Base-by-base conservation (phyloP, 2,113 vertebrate genomes). In the Pelecanus crispus region DNA sequence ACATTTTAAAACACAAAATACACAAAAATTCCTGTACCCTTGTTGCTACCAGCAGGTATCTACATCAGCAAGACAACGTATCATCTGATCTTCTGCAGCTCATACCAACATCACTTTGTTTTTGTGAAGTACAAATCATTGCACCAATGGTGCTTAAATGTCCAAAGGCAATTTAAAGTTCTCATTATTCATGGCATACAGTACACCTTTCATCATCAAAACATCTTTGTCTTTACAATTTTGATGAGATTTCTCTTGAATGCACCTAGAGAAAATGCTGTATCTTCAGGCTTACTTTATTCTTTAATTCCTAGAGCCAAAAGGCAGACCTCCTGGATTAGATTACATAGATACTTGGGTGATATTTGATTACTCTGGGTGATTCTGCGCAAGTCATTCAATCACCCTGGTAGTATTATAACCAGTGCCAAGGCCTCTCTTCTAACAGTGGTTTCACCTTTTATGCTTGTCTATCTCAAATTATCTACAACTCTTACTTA, bases 1-100 rank as follows among this genome's bases (percentile, higher is more conserved):
- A 26, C 5, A 28, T 71, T 81, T 92, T 50, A 44, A 77, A 59
- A 83, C 0, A 0, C n/a, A n/a, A n/a, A n/a, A n/a, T 7, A 77
- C 62, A 55, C 7, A 36, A 88, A 67, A 86, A 88, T 44, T 68
- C 16, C 75, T 5, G 2, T 17, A 42, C 4, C 7, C 22, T 13
- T 10, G 13, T 3, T 86, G 77, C 49, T 77, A 72, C 16, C 15
- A 86, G 42, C 24, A 91, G 28, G 17, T 52, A 83, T 7, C n/a
- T 75, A 34, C 12, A 61, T 28, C 55, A 86, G 31, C 28, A 63
- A 68, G 34, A 29, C 24, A 67, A 52, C 0, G 0, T 18, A 58
- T 5, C 13, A 13, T 26, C n/a, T 6, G 1, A n/a, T 71, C n/a
- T 31, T 3, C 13, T 9, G 9, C 17, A 71, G 26, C 15, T 63